A percentile compares a stretch with the other conserved stretches of the same genome.
Evolutionary conservation across 2,113 vertebrate genomes (phyloP).

Genomic region (Gallinago jamesoni): DNA sequence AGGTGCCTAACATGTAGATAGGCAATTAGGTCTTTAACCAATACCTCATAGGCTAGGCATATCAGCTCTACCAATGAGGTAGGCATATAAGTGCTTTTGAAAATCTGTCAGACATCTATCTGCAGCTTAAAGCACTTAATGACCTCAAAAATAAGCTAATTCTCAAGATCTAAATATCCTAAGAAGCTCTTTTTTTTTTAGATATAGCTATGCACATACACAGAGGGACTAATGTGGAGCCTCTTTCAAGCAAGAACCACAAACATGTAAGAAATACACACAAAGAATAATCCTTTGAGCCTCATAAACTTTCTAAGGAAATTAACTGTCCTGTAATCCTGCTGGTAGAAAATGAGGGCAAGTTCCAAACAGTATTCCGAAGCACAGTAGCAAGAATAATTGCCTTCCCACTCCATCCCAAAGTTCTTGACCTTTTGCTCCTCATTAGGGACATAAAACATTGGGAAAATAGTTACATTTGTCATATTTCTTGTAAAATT

Average conservation of each 20-base stretch:
- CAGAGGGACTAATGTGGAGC: background rate
- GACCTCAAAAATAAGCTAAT: background rate
- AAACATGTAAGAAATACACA: background rate
- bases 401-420: background rate
- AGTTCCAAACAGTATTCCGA: constrained; percentile 38
- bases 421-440: constrained; percentile 60
- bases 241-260: background rate
- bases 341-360: constrained; percentile 39
- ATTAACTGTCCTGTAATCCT: constrained; percentile 61
- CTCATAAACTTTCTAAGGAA: constrained; percentile 58
- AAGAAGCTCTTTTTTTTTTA: background rate
- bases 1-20: background rate
- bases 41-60: background rate
- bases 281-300: background rate
- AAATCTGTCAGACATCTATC: background rate
- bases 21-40: constrained; percentile 8
- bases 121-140: background rate
- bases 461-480: constrained; percentile 35
- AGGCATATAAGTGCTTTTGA: background rate
- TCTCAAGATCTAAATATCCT: background rate
- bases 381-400: constrained; percentile 37
- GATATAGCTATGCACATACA: background rate
- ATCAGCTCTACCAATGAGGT: background rate
- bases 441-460: constrained; percentile 60
- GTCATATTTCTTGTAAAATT: constrained; percentile 68